Percentiles rank a stretch among this genome's conserved stretches.
Conservation (phyloP, 1,140 invertebrate genomes). For the Pseudomyrmex concolor region DNA sequence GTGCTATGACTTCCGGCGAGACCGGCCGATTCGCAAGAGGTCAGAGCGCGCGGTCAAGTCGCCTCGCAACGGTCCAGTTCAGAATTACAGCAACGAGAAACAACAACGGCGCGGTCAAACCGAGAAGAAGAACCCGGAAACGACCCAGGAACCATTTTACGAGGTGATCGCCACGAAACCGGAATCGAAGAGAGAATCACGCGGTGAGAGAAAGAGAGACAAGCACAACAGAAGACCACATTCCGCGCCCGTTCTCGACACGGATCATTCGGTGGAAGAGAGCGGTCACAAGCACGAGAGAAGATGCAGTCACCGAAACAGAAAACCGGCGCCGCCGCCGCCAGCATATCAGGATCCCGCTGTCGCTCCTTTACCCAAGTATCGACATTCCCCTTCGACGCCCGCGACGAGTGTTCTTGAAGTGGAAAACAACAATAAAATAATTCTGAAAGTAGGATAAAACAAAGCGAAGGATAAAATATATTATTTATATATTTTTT, state of each 20-base stretch:
- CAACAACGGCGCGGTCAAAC: slow-evolving; percentile 46
- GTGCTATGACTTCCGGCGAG: slow-evolving; percentile 70
- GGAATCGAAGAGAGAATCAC: slow-evolving; percentile 73
- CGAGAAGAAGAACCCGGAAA: slow-evolving; percentile 63
- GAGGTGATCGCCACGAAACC: slow-evolving; percentile 79
- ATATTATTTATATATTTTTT: background rate
- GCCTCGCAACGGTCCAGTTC: slow-evolving; percentile 39
- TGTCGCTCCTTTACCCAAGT: slow-evolving; percentile 74
- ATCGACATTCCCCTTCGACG: slow-evolving; percentile 59
- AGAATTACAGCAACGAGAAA: slow-evolving; percentile 47
- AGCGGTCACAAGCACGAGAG: slow-evolving; percentile 37
- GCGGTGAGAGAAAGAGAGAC: slow-evolving; percentile 71
- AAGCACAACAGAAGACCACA: slow-evolving; percentile 78
- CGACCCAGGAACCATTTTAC: slow-evolving; percentile 77
- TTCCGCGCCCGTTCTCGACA: slow-evolving; percentile 81
- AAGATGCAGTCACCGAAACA: slow-evolving; percentile 72
- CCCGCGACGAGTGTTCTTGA: slow-evolving; percentile 77
- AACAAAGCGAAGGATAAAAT: too few relatives aligned
- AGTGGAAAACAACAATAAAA: slow-evolving; percentile 82
- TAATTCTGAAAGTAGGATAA: slow-evolving; percentile 77
- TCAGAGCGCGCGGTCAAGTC: slow-evolving; percentile 60
- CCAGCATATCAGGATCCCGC: slow-evolving; percentile 83
- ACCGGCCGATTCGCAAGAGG: slow-evolving; percentile 52
- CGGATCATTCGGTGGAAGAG: slow-evolving; percentile 72
- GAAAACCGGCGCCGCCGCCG: slow-evolving; percentile 77